Base-by-base conservation (phyloP, 2,113 vertebrate species). In the Blennius ocellaris region DNA sequence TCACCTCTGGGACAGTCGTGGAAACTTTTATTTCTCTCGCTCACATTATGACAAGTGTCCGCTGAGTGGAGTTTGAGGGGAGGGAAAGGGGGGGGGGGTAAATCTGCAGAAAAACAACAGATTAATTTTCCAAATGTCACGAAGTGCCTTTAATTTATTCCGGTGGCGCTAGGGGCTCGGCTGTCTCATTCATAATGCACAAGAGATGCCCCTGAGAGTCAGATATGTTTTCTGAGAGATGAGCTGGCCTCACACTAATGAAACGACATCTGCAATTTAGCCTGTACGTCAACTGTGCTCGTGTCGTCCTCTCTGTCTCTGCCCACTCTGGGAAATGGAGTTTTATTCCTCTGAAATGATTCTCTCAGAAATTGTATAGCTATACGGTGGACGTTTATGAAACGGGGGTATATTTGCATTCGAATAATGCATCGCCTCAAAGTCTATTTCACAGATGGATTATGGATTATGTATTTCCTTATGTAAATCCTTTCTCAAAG, bases 261-360 rank as follows among this genome's bases (percentile, higher is more conserved):
- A 90, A 87, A 88, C 45, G 76, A 85, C 85, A 87, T 88, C 86
- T 87, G 78, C 83, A 85, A 90, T 89, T 90, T 87, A 78, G 80
- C 80, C 60, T 21, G 73, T 37, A 76, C 6, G 70, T 75, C 82
- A 74, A 37, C 78, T 69, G 43, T 69, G 79, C 69, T 71, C 68
- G 36, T 44, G 49, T 82, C 49, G 41, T 66, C 70, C 78, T 57
- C 37, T 55, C 52, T 10, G 37, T 78, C 69, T 69, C 65, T 56
- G 73, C 65, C 67, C 50, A 41, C 59, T 76, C 12, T 60, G 37
- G 66, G 53, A 76, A 83, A 84, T 78, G 3, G 64, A 75, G 63
- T 81, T 67, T 75, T 76, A 16, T 66, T 74, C 36, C 53, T 69
- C 37, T 68, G 59, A 56, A 68, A 75, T 62, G 3, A 51, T 58